These are phyloP conservation scores for Leptopilina clavipes DNA, from an alignment of 1,140 invertebrate species.

Conservation along the genomic window DNA sequence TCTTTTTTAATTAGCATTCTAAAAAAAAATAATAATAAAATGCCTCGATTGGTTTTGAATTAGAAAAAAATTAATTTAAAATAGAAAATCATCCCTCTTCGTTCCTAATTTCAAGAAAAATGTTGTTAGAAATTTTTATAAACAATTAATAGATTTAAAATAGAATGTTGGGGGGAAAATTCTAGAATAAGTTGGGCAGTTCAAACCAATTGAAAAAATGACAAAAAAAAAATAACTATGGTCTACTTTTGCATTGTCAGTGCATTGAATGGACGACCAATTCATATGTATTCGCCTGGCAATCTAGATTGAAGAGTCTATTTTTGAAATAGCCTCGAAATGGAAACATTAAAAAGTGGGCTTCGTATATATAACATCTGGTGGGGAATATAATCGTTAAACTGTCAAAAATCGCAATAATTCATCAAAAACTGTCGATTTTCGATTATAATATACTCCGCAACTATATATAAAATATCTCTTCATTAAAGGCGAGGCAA, in stretches of 20 bases:
- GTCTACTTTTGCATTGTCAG: slow-evolving; percentile 22
- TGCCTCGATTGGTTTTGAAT: too few relatives aligned
- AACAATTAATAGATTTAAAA: too few relatives aligned
- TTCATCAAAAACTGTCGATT: slow-evolving; percentile 7
- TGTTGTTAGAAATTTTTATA: too few relatives aligned
- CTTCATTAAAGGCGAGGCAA: neutral
- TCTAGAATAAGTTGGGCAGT: neutral
- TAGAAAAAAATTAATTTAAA: too few relatives aligned
- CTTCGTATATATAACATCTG: neutral
- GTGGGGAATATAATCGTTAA: neutral
- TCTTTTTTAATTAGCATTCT: too few relatives aligned
- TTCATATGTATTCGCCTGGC: neutral
- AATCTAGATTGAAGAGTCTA: neutral
- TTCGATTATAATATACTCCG: neutral
- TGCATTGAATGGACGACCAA: neutral
- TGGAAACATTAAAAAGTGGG: neutral
- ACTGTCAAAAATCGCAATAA: neutral
- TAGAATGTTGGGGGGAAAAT: neutral
- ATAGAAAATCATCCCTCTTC: too few relatives aligned
- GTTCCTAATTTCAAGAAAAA: too few relatives aligned
- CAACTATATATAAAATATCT: neutral
- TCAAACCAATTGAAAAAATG: neutral
- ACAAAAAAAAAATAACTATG: neutral
- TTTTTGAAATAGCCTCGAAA: slow-evolving; percentile 19
- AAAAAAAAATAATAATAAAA: too few relatives aligned